Conservation (phyloP, 2,113 vertebrate species). For the Tupaia chinensis region DNA sequence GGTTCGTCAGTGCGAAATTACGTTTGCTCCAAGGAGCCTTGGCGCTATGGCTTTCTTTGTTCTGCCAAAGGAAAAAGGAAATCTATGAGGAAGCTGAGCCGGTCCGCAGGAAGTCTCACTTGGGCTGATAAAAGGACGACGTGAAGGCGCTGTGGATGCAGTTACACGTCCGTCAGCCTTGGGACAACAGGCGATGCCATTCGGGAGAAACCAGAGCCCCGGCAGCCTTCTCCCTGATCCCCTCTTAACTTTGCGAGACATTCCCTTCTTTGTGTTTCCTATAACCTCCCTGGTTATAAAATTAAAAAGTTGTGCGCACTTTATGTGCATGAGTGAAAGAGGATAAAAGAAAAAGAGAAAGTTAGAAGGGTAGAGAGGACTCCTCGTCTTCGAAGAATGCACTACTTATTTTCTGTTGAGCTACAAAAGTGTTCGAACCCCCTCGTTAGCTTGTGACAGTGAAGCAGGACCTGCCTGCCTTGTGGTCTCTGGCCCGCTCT, state of each 20-base stretch:
- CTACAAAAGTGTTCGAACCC: neutral
- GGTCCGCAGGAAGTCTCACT: conserved; percentile 95
- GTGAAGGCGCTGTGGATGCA: conserved; percentile 89
- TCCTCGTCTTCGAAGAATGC: neutral
- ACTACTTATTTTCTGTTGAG: neutral
- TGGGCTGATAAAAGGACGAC: conserved; percentile 93
- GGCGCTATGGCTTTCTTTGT: conserved; percentile 94
- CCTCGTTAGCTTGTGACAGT: neutral
- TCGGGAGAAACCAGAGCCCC: conserved; percentile 82
- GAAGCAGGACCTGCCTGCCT: neutral
- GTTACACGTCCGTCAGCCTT: conserved; percentile 92
- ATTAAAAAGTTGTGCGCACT: neutral
- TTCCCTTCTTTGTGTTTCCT: conserved; percentile 76
- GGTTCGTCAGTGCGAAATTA: conserved; percentile 63
- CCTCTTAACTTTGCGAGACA: conserved; percentile 77
- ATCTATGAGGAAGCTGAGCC: conserved; percentile 97
- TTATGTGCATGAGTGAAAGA: neutral
- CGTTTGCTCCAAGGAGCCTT: conserved; percentile 84
- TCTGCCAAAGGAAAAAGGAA: conserved; percentile 96
- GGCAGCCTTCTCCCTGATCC: conserved; percentile 58
- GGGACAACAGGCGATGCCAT: conserved; percentile 87
- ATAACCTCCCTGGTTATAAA: neutral
- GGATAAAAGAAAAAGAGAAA: neutral
- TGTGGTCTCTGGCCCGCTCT: neutral
- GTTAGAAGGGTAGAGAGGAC: neutral